Evolutionary conservation across 1,140 invertebrate genomes (phyloP).

Genomic region (Drosophila paulistorum): DNA sequence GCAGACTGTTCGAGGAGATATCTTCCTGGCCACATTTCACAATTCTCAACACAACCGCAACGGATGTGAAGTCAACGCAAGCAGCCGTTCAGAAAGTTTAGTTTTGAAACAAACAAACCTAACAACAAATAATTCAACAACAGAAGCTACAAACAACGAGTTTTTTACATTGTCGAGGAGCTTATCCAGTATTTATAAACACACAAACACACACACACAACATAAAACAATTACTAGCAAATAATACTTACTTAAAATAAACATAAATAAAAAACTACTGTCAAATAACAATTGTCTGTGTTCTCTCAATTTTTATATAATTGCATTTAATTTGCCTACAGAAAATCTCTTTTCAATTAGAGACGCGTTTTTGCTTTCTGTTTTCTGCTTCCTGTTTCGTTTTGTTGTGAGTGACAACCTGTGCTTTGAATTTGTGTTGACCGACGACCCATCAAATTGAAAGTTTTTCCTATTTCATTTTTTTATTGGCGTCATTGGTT

Average conservation of each 20-base stretch:
- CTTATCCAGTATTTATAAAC: conserved; percentile 59
- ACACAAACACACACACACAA: conserved; percentile 44
- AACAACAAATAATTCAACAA: background rate
- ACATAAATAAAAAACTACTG: background rate
- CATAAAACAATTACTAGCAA: conserved; percentile 61
- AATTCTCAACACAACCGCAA: conserved; percentile 31
- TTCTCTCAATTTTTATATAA: conserved; percentile 12
- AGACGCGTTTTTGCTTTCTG: background rate
- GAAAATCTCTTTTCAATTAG: conserved; percentile 16
- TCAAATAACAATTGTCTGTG: background rate
- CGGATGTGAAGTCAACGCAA: conserved; percentile 13
- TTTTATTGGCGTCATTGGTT: conserved; percentile 16
- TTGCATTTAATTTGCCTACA: conserved; percentile 19
- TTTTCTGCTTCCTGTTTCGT: background rate
- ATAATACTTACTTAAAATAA: conserved; percentile 28
- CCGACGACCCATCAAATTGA: background rate
- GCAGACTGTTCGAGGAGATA: conserved; percentile 86
- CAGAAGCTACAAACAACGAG: conserved; percentile 44
- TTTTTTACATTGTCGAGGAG: conserved; percentile 51
- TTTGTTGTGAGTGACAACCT: background rate
- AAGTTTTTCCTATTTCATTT: conserved; percentile 15
- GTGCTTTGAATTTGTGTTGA: background rate
- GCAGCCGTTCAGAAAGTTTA: conserved; percentile 37
- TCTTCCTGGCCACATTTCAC: conserved; percentile 86
- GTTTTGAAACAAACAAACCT: background rate